A percentile compares a stretch with the other conserved stretches of the same genome.
Conservation (phyloP, 2,113 vertebrate genomes). For the Hippotragus niger region DNA sequence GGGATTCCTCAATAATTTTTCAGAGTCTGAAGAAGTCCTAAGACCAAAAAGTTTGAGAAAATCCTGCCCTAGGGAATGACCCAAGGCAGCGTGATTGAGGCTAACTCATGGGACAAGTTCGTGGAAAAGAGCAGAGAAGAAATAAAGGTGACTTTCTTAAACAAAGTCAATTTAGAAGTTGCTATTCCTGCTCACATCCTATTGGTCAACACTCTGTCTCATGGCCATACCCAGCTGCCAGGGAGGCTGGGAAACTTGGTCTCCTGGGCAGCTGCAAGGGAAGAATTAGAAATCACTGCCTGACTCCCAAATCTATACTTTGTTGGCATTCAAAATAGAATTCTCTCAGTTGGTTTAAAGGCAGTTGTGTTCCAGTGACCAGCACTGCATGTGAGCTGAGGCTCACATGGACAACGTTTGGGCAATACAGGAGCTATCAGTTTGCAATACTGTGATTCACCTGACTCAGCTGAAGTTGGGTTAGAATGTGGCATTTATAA, state of each 20-base stretch:
- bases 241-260: background rate
- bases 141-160: background rate
- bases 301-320: background rate
- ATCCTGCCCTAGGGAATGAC: too few species aligned
- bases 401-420: background rate
- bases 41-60: background rate
- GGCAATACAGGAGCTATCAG: background rate
- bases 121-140: background rate
- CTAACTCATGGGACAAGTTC: background rate
- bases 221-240: background rate
- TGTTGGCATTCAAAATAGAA: background rate
- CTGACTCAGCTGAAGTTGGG: background rate
- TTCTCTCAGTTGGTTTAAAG: background rate
- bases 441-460: background rate
- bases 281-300: background rate
- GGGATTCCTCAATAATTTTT: background rate
- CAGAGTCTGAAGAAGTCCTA: background rate
- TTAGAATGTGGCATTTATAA: background rate
- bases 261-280: background rate
- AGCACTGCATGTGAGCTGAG: background rate
- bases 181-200: background rate
- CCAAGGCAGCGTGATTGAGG: background rate
- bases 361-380: background rate
- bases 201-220: background rate
- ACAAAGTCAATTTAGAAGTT: background rate